phyloP scores from a whole-genome alignment of 2,113 vertebrate genomes.

The Rostratula benghalensis region DNA sequence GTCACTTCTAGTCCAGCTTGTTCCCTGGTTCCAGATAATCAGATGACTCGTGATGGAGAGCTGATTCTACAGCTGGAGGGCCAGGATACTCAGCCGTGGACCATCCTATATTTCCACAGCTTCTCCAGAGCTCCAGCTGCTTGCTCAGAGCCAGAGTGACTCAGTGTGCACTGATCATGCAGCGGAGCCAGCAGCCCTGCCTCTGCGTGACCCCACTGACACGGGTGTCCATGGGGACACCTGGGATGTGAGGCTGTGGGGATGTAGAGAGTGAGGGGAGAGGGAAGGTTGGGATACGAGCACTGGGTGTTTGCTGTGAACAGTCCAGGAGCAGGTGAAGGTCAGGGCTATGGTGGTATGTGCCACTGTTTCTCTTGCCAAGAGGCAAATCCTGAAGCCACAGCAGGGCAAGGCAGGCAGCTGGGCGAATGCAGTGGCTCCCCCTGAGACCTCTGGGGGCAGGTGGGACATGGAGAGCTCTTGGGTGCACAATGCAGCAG shows the following conservation, averaged over 20 bases:
- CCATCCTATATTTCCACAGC: not conserved
- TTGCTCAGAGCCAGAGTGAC: not conserved
- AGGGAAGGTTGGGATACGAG: not conserved
- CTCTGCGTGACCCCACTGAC: not conserved
- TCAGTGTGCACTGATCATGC: not conserved
- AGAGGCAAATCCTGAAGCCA: not conserved
- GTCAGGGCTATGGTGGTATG: not conserved
- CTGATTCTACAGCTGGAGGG: not conserved
- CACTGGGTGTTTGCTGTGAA: not conserved
- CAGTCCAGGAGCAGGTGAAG: accelerated
- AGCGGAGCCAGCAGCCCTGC: not conserved
- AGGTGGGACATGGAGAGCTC: not conserved
- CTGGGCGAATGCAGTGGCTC: accelerated
- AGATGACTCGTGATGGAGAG: not conserved
- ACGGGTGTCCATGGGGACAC: accelerated
- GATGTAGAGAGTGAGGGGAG: not conserved
- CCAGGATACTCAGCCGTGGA: not conserved
- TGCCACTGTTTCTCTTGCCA: not conserved
- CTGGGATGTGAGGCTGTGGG: not conserved
- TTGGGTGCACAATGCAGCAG: accelerated
- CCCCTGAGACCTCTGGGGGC: not conserved
- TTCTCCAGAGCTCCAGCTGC: not conserved
- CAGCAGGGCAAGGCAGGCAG: not conserved
- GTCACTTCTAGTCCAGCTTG: not conserved
- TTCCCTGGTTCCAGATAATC: conserved; percentile 8